Conservation (phyloP, 2,797 vertebrate genomes). For the Falco novaeseelandiae region DNA sequence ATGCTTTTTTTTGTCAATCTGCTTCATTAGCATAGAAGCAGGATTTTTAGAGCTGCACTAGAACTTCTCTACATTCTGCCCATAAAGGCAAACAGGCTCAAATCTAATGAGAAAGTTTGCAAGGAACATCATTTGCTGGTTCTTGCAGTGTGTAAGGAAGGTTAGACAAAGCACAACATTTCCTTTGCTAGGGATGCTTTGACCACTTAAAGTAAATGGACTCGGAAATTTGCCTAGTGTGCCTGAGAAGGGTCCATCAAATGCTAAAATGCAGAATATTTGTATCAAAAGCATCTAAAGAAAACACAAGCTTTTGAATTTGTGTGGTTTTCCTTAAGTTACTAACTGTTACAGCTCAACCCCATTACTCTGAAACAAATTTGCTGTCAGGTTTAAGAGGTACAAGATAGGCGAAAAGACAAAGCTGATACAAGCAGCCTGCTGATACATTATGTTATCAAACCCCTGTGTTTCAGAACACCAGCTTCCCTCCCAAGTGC, state of each 20-base stretch:
- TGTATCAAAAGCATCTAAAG: neutral
- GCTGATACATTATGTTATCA: neutral
- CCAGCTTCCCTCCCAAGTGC: neutral
- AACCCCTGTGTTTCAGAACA: neutral
- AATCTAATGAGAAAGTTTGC: neutral
- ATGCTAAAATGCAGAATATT: neutral
- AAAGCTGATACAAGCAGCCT: neutral
- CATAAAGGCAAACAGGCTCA: neutral
- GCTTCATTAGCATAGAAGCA: neutral
- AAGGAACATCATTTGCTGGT: neutral
- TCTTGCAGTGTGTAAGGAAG: neutral
- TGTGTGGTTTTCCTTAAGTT: neutral
- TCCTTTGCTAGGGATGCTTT: neutral
- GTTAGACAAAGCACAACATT: neutral
- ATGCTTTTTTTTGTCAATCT: neutral
- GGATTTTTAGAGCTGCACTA: neutral
- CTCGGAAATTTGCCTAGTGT: neutral
- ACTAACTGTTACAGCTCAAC: neutral
- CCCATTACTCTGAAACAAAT: neutral
- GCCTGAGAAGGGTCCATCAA: neutral
- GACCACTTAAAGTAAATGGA: neutral
- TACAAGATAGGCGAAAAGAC: neutral
- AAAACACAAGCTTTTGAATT: neutral
- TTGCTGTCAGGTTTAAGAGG: neutral
- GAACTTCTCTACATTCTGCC: neutral